phyloP scores from a whole-genome alignment of 2,113 vertebrate genomes.

The Hepsetus odoe region DNA sequence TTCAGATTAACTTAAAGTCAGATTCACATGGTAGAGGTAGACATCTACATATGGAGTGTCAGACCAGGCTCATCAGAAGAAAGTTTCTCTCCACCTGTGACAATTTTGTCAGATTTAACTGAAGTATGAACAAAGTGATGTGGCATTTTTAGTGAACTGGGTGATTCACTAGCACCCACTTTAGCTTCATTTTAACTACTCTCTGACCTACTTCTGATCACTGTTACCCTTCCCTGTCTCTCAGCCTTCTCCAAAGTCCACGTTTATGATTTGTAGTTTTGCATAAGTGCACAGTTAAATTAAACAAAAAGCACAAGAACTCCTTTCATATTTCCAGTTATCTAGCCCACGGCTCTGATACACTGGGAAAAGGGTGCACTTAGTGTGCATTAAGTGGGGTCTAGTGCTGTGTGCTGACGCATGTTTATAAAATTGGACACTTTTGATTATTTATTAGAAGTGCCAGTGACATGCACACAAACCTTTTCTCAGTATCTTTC shows the following conservation, averaged over 20 bases:
- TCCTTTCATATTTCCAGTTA: too few relatives aligned
- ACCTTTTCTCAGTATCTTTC: neutral
- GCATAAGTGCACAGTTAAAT: too few relatives aligned
- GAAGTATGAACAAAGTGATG: slow-evolving; percentile 1
- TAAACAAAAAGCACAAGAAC: too few relatives aligned
- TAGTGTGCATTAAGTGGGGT: neutral
- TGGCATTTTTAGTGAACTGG: slow-evolving; percentile 17
- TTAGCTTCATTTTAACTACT: slow-evolving; percentile 6
- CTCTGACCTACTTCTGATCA: slow-evolving; percentile 50
- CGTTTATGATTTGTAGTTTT: too few relatives aligned
- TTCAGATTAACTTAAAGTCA: too few relatives aligned
- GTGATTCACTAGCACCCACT: neutral
- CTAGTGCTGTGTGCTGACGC: neutral
- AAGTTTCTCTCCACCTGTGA: slow-evolving; percentile 6
- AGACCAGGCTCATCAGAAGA: slow-evolving; percentile 13
- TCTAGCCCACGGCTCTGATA: neutral
- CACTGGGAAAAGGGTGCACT: neutral
- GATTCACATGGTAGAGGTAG: neutral
- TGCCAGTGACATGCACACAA: too few relatives aligned
- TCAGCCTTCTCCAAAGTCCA: neutral
- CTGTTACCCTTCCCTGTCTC: neutral
- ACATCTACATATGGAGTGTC: neutral
- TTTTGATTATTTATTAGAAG: neutral
- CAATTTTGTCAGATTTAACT: slow-evolving; percentile 19
- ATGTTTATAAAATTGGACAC: neutral